phyloP scores from a whole-genome alignment of 2,888 invertebrate genomes.

The Standfussiana lucernea region DNA sequence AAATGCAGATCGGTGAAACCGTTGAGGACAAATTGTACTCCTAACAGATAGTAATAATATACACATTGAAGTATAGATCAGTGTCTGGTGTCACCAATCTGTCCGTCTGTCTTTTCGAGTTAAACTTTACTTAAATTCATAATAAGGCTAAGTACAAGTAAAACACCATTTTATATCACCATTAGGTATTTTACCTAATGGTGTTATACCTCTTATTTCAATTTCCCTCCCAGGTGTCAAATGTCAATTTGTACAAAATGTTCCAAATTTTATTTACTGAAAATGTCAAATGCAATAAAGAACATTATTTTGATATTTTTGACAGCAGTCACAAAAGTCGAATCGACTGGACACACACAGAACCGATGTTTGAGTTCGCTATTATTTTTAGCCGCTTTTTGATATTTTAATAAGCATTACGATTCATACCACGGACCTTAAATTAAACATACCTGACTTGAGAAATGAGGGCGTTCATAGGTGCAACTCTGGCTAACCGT shows the following conservation, averaged over 20 bases:
- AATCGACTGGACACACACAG: background rate
- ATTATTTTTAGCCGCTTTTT: background rate
- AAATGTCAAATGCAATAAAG: background rate
- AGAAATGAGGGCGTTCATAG: too few species aligned
- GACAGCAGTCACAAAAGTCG: background rate
- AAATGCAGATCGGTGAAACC: too few species aligned
- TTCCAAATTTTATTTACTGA: background rate
- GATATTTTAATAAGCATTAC: too few species aligned
- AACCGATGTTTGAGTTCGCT: background rate
- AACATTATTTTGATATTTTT: constrained; percentile 4
- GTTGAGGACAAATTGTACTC: too few species aligned
- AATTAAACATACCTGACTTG: too few species aligned
- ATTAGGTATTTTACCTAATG: too few species aligned
- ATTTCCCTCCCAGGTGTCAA: background rate
- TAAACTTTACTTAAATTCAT: background rate
- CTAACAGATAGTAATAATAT: too few species aligned
- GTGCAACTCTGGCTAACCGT: too few species aligned
- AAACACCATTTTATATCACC: background rate
- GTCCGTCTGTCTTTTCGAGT: background rate
- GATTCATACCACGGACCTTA: too few species aligned
- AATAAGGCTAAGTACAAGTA: background rate
- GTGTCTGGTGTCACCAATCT: background rate
- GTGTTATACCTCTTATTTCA: background rate
- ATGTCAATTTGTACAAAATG: background rate
- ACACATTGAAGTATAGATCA: too few species aligned